These are phyloP conservation scores for Sphenodon punctatus DNA, from an alignment of 2,797 vertebrate species.

Conservation along the genomic window DNA sequence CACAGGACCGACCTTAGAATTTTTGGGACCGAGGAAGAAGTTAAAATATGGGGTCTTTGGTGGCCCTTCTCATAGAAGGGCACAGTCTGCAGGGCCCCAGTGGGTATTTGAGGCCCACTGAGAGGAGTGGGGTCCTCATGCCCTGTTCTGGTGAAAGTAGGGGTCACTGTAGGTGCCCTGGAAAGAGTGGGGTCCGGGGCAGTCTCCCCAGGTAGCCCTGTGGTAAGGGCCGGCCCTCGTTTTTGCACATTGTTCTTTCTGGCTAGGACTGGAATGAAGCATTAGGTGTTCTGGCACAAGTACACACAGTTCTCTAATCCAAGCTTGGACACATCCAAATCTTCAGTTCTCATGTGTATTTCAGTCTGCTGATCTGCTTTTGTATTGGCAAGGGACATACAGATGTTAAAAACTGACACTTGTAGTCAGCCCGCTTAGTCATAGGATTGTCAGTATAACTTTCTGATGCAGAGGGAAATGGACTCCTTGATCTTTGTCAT, in stretches of 20 bases:
- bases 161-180: too few species aligned
- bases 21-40: too few species aligned
- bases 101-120: too few species aligned
- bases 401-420: not conserved
- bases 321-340: not conserved
- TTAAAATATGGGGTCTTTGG: too few species aligned
- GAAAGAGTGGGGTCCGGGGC: too few species aligned
- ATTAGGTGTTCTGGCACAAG: not conserved
- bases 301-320: not conserved
- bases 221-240: too few species aligned
- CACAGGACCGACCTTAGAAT: too few species aligned
- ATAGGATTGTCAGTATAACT: not conserved
- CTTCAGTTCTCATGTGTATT: not conserved
- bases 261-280: not conserved
- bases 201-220: too few species aligned
- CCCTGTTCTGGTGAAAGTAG: too few species aligned
- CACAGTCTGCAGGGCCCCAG: too few species aligned
- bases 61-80: too few species aligned
- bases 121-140: too few species aligned
- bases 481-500: not conserved
- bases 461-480: not conserved
- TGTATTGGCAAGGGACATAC: not conserved
- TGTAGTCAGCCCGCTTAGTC: not conserved
- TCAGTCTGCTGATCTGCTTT: not conserved
- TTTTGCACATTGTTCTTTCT: not conserved